Evolutionary conservation across 2,113 vertebrate species (phyloP).

Genomic region (Embiotoca jacksoni): DNA sequence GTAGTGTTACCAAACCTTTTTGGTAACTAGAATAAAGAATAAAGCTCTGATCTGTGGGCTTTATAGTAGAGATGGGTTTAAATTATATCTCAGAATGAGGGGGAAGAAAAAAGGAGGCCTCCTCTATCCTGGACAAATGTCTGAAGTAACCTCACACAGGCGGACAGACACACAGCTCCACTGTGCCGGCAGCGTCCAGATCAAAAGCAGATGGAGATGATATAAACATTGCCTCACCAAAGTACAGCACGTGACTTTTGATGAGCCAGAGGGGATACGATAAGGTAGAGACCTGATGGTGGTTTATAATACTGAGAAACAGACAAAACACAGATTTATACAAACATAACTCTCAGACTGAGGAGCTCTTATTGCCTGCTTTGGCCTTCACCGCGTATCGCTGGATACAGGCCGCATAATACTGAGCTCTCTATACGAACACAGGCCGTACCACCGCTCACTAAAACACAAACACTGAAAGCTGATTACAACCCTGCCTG

Average conservation of each 20-base stretch:
- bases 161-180: constrained; percentile 3
- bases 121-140: constrained; percentile 51
- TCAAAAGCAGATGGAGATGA: constrained; percentile 68
- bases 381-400: constrained; percentile 8
- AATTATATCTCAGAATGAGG: neutral
- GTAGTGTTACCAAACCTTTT: no score
- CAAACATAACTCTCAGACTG: constrained; percentile 48
- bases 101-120: constrained; percentile 4
- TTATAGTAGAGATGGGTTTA: no score
- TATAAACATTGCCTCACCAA: constrained; percentile 48
- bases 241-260: constrained; percentile 48
- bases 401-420: no score
- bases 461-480: constrained; percentile 21
- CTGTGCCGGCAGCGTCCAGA: constrained; percentile 49
- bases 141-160: constrained; percentile 15
- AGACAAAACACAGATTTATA: constrained; percentile 32
- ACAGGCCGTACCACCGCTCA: neutral
- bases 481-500: constrained; percentile 45
- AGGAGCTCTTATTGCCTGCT: constrained; percentile 23
- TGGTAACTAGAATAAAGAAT: neutral
- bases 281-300: constrained; percentile 21
- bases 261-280: constrained; percentile 39
- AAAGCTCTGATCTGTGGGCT: no score
- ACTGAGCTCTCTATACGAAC: constrained; percentile 25
- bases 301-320: neutral